Evolutionary conservation across 2,888 invertebrate species (phyloP).

Genomic region (Zonitis immaculata): DNA sequence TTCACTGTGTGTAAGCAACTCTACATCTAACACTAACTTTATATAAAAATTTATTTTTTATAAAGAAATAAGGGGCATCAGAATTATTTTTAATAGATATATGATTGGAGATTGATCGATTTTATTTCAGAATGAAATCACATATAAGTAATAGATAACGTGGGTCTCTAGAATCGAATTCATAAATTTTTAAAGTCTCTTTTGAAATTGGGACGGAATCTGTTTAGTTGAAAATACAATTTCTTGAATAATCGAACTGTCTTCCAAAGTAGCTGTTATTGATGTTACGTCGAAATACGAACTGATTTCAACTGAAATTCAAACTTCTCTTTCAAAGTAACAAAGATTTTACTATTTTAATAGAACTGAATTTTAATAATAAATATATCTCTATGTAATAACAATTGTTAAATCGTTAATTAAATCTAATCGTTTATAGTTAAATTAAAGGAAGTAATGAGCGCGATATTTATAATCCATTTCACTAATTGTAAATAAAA

Average conservation of each 20-base stretch:
- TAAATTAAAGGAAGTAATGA: background rate
- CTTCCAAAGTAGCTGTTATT: background rate
- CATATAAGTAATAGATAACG: background rate
- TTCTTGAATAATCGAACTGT: background rate
- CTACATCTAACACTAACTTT: slow-evolving; percentile 3
- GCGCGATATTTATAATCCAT: background rate
- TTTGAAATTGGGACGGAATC: background rate
- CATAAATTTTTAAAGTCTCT: background rate
- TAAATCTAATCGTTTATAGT: background rate
- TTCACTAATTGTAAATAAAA: background rate
- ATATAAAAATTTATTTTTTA: slow-evolving; percentile 1
- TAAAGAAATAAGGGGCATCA: background rate
- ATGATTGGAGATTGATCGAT: background rate
- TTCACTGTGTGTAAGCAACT: slow-evolving; percentile 5
- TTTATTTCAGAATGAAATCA: background rate
- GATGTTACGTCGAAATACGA: background rate
- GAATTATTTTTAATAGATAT: background rate
- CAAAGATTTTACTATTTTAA: too few species aligned
- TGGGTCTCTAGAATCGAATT: background rate
- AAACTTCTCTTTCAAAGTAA: background rate
- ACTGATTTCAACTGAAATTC: background rate
- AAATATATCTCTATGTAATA: background rate
- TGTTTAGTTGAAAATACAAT: background rate
- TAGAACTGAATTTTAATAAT: background rate
- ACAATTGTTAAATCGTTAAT: background rate